Percentiles rank a stretch among this genome's conserved stretches.
Conservation (phyloP, 1,140 invertebrate species). For the Drosophila kanapiae region DNA sequence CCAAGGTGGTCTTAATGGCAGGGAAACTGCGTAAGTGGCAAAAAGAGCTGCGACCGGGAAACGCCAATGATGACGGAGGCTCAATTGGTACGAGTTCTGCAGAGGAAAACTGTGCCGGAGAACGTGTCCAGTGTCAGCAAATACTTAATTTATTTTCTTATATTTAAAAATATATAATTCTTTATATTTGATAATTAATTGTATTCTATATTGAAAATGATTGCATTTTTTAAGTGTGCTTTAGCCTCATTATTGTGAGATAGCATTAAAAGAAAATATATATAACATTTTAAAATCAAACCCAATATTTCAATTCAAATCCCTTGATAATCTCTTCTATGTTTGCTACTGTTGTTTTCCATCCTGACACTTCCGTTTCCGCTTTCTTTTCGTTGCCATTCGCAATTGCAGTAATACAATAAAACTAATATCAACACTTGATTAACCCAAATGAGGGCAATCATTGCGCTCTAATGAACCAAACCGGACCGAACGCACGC, state of each 20-base stretch:
- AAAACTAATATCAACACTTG: slow-evolving; percentile 77
- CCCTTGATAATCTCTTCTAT: neutral
- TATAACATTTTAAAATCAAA: neutral
- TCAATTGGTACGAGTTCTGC: slow-evolving; percentile 15
- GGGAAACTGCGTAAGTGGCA: slow-evolving; percentile 69
- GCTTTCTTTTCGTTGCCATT: slow-evolving; percentile 24
- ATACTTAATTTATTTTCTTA: neutral
- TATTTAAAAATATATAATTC: neutral
- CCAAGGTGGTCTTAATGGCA: slow-evolving; percentile 67
- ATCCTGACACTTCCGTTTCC: slow-evolving; percentile 20
- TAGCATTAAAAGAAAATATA: neutral
- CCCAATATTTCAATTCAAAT: slow-evolving; percentile 3
- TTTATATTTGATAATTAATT: neutral
- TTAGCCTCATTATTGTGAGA: no score
- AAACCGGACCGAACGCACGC: slow-evolving; percentile 70
- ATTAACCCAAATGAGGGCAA: slow-evolving; percentile 81
- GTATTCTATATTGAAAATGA: no score
- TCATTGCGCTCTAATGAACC: slow-evolving; percentile 80
- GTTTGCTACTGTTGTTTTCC: slow-evolving; percentile 4
- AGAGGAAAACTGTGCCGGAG: neutral
- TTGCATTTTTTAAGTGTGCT: no score
- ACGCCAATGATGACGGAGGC: slow-evolving; percentile 30
- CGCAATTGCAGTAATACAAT: slow-evolving; percentile 57
- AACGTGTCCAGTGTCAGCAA: neutral
- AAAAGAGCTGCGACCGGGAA: slow-evolving; percentile 60